Evolutionary conservation across 2,113 vertebrate species (phyloP).

Genomic region (Carettochelys insculpta): DNA sequence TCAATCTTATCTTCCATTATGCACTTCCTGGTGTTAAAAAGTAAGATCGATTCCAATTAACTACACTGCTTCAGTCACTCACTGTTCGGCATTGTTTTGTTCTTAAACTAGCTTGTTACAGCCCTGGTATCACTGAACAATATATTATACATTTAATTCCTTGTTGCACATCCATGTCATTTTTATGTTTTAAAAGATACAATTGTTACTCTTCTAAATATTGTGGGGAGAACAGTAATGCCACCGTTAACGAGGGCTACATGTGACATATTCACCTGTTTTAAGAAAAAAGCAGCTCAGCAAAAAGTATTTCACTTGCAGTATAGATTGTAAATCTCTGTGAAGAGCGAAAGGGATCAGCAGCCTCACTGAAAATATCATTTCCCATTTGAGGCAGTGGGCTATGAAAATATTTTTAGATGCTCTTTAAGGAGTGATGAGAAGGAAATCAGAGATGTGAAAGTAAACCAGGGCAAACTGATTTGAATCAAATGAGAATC

Average conservation of each 20-base stretch:
- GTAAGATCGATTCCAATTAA: constrained; percentile 76
- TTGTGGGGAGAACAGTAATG: not conserved
- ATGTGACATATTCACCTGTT: constrained; percentile 1
- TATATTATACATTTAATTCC: constrained; percentile 42
- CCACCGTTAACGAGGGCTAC: not conserved
- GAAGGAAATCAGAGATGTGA: not conserved
- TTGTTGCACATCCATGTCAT: constrained; percentile 20
- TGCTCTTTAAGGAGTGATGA: constrained; percentile 7
- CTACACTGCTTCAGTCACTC: constrained; percentile 64
- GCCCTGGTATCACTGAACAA: constrained; percentile 49
- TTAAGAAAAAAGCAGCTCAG: constrained; percentile 28
- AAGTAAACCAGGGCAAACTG: not conserved
- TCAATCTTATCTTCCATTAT: constrained; percentile 76
- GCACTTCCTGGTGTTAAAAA: constrained; percentile 75
- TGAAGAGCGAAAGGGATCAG: not conserved
- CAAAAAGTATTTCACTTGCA: constrained; percentile 32
- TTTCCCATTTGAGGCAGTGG: constrained; percentile 15
- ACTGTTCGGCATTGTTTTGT: constrained; percentile 21
- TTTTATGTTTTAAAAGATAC: constrained; percentile 13
- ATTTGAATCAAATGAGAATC: constrained; percentile 12
- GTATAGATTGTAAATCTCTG: constrained; percentile 4
- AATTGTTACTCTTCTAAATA: not conserved
- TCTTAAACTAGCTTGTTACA: constrained; percentile 27
- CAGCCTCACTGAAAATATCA: not conserved
- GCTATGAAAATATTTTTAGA: constrained; percentile 10